Percentiles rank a stretch among this genome's conserved stretches.
These are phyloP conservation scores for Penelope pileata DNA, from an alignment of 2,113 vertebrate genomes.

Conservation along the genomic window DNA sequence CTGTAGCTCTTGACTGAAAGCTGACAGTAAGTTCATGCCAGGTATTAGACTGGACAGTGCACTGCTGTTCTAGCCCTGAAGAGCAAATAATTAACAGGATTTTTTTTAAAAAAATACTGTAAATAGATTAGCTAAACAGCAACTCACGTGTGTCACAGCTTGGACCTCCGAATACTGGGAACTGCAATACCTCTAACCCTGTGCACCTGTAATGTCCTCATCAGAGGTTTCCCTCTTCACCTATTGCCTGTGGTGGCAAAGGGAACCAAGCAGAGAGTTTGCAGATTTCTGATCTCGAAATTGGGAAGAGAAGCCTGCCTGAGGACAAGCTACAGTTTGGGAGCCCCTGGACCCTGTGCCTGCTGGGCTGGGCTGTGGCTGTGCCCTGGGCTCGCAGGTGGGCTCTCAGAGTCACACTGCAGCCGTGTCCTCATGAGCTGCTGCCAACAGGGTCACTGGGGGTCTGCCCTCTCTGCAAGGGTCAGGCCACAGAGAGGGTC, in stretches of 20 bases:
- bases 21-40: background rate
- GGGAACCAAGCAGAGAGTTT: background rate
- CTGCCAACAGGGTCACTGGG: background rate
- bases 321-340: no score
- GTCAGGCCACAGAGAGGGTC: no score
- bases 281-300: background rate
- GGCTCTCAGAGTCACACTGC: background rate
- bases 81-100: background rate
- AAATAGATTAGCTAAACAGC: background rate
- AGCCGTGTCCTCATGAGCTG: background rate
- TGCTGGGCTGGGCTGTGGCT: background rate
- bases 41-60: background rate
- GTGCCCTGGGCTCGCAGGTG: background rate
- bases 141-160: background rate
- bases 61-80: background rate
- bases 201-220: background rate
- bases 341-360: accelerated
- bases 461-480: background rate
- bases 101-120: background rate
- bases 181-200: background rate
- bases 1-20: background rate
- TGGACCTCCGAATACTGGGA: background rate
- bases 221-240: background rate
- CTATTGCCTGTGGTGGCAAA: background rate
- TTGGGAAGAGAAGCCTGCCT: accelerated